These are phyloP conservation scores for Aspidiotus destructor DNA, from an alignment of 2,888 invertebrate species.

Conservation along the genomic window DNA sequence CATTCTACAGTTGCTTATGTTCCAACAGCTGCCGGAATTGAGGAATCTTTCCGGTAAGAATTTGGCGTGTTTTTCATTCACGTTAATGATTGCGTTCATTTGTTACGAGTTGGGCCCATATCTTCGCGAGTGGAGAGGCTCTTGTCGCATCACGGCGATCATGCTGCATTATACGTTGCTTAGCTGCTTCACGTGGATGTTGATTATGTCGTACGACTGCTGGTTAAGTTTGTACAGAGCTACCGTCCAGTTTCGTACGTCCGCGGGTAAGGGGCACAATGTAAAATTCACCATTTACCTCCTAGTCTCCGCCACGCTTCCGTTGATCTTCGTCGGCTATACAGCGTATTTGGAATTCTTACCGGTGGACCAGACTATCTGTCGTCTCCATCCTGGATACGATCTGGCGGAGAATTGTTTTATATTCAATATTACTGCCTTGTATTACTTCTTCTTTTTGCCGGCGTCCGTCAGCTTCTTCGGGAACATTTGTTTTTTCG, in stretches of 20 bases:
- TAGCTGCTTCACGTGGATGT: conserved; percentile 49
- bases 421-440: conserved; percentile 45
- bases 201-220: conserved; percentile 47
- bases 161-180: conserved; percentile 46
- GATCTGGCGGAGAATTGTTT: conserved; percentile 44
- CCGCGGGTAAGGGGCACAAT: conserved; percentile 41
- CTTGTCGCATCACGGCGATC: conserved; percentile 43
- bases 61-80: conserved; percentile 44
- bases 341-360: conserved; percentile 42
- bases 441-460: conserved; percentile 46
- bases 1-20: conserved; percentile 44
- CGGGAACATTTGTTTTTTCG: conserved; percentile 43
- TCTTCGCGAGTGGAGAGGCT: conserved; percentile 40
- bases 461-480: conserved; percentile 43
- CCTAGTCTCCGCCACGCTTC: conserved; percentile 43
- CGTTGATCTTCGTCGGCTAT: conserved; percentile 41
- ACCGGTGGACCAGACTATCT: conserved; percentile 35
- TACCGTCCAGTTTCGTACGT: conserved; percentile 44
- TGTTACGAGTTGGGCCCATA: conserved; percentile 43
- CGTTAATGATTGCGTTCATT: conserved; percentile 45
- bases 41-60: conserved; percentile 48
- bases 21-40: conserved; percentile 44
- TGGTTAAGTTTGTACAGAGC: conserved; percentile 44
- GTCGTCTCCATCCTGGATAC: conserved; percentile 43
- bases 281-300: conserved; percentile 44